phyloP scores from a whole-genome alignment of 2,888 invertebrate genomes.

The Pristionchus maxplancki region DNA sequence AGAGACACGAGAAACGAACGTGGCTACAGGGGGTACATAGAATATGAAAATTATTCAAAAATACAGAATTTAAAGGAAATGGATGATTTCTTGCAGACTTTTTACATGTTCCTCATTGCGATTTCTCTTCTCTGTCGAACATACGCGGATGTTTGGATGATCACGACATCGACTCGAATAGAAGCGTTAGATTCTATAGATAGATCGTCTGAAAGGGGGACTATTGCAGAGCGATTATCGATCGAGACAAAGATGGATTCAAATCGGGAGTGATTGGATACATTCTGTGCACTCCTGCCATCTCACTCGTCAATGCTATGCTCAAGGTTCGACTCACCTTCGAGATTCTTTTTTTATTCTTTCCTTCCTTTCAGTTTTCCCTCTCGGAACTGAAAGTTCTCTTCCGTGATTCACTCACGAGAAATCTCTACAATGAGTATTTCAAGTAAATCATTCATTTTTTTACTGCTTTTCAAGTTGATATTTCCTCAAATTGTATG shows the following conservation, averaged over 20 bases:
- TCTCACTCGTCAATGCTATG: constrained; percentile 93
- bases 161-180: constrained; percentile 92
- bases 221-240: constrained; percentile 90
- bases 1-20: not conserved
- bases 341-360: constrained; percentile 23
- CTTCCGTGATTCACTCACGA: constrained; percentile 90
- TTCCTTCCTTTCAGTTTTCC: constrained; percentile 84
- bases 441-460: constrained; percentile 85
- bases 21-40: not conserved
- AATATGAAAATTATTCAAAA: not conserved
- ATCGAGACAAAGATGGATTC: constrained; percentile 88
- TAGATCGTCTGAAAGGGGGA: not conserved
- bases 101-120: constrained; percentile 81
- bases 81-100: constrained; percentile 58
- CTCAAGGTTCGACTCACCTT: constrained; percentile 83
- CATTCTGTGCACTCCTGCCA: constrained; percentile 90
- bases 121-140: constrained; percentile 89
- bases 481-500: not conserved
- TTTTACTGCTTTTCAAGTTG: not conserved
- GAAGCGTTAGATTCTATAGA: constrained; percentile 84
- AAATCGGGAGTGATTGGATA: constrained; percentile 86
- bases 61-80: not conserved
- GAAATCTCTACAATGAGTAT: constrained; percentile 91
- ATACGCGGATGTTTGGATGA: constrained; percentile 97
- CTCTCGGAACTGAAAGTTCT: constrained; percentile 93